Evolutionary conservation across 2,888 invertebrate species (phyloP), one percentile per base, ranked within the genome.

Genomic region (Cryptocephalus moraei): DNA sequence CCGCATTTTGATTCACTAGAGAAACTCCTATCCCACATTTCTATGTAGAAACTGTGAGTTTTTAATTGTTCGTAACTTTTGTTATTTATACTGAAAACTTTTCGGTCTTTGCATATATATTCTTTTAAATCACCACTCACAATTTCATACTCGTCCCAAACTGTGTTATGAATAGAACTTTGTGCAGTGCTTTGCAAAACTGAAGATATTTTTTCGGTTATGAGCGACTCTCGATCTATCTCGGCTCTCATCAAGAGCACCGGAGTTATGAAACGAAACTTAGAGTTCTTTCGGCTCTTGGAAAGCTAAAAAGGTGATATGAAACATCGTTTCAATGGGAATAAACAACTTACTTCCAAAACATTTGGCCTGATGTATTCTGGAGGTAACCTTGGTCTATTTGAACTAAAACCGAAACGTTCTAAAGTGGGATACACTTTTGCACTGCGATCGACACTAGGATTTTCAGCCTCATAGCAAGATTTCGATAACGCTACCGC

Each of bases 401-500:
- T 46, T 1, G 60, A 56, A 62, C 68, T 73, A 61, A 82, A 83
- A 8, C 82, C 82, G 68, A 79, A 83, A 58, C 78, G 75, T 58
- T 77, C 74, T 46, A 84, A 6, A 22, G 22, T 22, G 6, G 22
- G 6, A 22, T 22, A 22, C 22, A 22, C 22, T 6, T 22, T 22
- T 22, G 22, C 6, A 36, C 12, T 36, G 12, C 6, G 11, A 11
- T 6, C 12, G 36, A 4, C 12, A 36, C 36, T 36, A 11, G 48
- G 50, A 45, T 49, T 49, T 42, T 54, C 52, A 48, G 53, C 53
- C 36, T 62, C 59, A 49, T 62, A 61, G 4, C 75, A 62, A 1
- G 84, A 84, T 61, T 75, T 78, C 2, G 84, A 83, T 48, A 84
- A 63, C 10, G 82, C 82, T 55, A 84, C 71, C 39, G 82, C 84